Evolutionary conservation across 2,888 invertebrate species (phyloP), one percentile per base, ranked within the genome.

Genomic region (Oxycera nigricornis): DNA sequence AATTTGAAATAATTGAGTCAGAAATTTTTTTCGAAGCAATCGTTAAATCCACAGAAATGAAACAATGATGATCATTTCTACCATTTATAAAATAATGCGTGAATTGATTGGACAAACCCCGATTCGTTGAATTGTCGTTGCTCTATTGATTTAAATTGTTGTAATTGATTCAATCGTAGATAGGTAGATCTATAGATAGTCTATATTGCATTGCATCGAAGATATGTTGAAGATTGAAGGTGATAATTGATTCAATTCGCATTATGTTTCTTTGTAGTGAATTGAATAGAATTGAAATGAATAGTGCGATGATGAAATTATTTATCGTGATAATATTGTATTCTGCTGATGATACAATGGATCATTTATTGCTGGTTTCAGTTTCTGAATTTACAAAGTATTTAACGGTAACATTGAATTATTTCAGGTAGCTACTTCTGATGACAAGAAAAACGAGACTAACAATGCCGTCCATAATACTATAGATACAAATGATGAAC

Each of bases 1-100:
- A 65, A 65, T 65, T 65, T 24, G 24, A 30, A 20, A 22, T 41
- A 14, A 65, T 59, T 59, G 59, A 59, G 30, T 28, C 17, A 50
- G 17, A 1, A 50, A 39, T 39, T 14, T 7, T 9, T 9, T 9
- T 39, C 39, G 39, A 39, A 39, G n/a, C n/a, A n/a, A n/a, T n/a
- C n/a, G n/a, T n/a, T n/a, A n/a, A n/a, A n/a, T n/a, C n/a, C n/a
- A n/a, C n/a, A n/a, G n/a, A n/a, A n/a, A n/a, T n/a, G n/a, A n/a
- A n/a, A 46, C 6, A 46, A 11, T 3, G 46, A 46, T 7, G 46
- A 46, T 46, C 17, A 7, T 46, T 3, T 2, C 14, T 46, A 46
- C 14, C 3, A 7, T 46, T 46, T 46, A 46, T 46, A n/a, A 46
- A 46, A 46, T 46, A 46, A 46, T 46, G 17, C 3, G 17, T 17